phyloP scores from a whole-genome alignment of 2,113 vertebrate species.

The Apaloderma vittatum region DNA sequence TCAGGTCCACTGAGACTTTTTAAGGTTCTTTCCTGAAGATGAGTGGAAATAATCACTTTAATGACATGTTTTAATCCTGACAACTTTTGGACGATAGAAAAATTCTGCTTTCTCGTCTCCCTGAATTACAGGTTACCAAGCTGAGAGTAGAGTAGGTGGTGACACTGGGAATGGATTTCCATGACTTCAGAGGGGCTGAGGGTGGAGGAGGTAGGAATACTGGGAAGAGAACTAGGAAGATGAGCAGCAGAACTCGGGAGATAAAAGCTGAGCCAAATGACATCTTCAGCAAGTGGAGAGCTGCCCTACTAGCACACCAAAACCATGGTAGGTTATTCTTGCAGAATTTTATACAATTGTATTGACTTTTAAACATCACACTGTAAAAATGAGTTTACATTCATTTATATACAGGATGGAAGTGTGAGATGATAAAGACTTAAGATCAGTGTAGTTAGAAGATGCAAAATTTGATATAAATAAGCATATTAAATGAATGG shows the following conservation, averaged over 20 bases:
- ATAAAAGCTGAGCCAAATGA: accelerated
- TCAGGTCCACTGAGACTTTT: background rate
- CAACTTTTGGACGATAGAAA: background rate
- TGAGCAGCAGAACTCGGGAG: background rate
- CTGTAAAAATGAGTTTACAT: background rate
- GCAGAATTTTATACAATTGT: background rate
- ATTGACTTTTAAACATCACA: background rate
- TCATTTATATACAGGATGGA: background rate
- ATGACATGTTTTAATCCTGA: background rate
- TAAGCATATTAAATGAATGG: background rate
- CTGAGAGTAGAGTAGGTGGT: background rate
- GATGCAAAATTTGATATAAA: background rate
- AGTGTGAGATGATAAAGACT: background rate
- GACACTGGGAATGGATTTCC: background rate
- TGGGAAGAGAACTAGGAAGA: background rate
- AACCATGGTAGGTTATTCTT: background rate
- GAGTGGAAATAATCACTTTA: background rate
- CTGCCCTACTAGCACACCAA: background rate
- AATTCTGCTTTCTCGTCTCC: background rate
- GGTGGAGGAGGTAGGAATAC: background rate
- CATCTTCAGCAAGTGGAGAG: background rate
- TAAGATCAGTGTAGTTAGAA: background rate
- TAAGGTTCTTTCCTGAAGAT: background rate
- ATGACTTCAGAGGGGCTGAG: accelerated
- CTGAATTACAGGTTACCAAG: background rate